These are phyloP conservation scores for Chiloscyllium plagiosum DNA, from an alignment of 2,113 vertebrate genomes.

Conservation along the genomic window DNA sequence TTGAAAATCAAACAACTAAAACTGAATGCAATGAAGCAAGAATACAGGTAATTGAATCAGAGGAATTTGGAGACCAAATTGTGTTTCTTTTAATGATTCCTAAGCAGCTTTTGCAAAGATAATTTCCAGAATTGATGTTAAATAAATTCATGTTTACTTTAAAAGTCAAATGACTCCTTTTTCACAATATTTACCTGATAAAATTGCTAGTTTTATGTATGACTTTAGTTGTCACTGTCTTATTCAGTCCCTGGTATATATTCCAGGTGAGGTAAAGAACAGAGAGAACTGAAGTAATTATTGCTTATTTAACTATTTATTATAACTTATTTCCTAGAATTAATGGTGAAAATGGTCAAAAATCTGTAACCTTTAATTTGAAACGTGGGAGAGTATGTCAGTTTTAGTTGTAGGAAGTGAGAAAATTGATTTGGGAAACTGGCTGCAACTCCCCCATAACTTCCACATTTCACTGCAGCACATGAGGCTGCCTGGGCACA, in stretches of 20 bases:
- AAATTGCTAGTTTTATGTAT: not conserved
- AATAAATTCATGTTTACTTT: not conserved
- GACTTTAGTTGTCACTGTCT: not conserved
- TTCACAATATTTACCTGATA: not conserved
- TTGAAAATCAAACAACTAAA: not conserved
- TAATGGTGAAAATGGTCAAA: not conserved
- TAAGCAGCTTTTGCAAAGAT: not conserved
- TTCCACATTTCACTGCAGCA: no score
- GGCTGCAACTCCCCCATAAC: no score
- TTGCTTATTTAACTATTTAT: not conserved
- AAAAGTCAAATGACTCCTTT: conserved; percentile 12
- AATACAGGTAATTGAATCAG: not conserved
- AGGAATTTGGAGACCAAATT: not conserved
- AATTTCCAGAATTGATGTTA: not conserved
- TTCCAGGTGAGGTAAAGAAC: not conserved
- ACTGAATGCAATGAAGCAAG: not conserved
- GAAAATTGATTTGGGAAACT: no score
- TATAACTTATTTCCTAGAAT: not conserved
- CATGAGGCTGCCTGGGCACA: no score
- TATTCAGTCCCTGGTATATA: not conserved
- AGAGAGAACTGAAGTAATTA: not conserved
- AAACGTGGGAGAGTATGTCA: no score
- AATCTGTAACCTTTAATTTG: not conserved
- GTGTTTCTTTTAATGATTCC: not conserved
- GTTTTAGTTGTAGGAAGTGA: no score